phyloP scores from a whole-genome alignment of 2,888 invertebrate species.

The Folsomia manolachei region DNA sequence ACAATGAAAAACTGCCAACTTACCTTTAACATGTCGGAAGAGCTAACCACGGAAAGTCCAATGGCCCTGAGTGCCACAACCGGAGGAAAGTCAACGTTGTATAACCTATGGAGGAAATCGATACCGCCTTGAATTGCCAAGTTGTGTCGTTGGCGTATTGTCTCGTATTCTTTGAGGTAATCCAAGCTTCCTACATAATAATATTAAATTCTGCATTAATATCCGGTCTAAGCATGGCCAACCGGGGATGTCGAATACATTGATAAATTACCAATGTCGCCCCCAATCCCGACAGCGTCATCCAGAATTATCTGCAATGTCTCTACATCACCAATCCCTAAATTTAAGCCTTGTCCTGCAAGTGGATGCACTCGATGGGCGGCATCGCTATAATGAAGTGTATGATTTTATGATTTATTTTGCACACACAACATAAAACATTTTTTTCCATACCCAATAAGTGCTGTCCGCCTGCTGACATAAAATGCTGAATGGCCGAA shows the following conservation, averaged over 20 bases:
- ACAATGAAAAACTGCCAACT: slow-evolving; percentile 24
- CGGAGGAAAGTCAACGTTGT: slow-evolving; percentile 65
- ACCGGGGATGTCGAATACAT: no score
- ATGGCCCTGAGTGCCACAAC: slow-evolving; percentile 75
- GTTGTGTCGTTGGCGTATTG: slow-evolving; percentile 76
- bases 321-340: slow-evolving; percentile 90
- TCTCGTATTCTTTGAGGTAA: slow-evolving; percentile 79
- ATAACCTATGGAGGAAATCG: slow-evolving; percentile 81
- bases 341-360: slow-evolving; percentile 96
- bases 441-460: slow-evolving; percentile 71
- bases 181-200: slow-evolving; percentile 65
- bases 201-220: no score
- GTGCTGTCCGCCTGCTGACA: slow-evolving; percentile 72
- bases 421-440: background rate
- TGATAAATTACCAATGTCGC: slow-evolving; percentile 63
- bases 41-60: slow-evolving; percentile 76
- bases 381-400: slow-evolving; percentile 71
- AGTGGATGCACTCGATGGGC: slow-evolving; percentile 91
- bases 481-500: slow-evolving; percentile 87
- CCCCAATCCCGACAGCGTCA: slow-evolving; percentile 69
- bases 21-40: slow-evolving; percentile 73
- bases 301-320: slow-evolving; percentile 69
- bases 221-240: no score
- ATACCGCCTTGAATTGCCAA: slow-evolving; percentile 83
- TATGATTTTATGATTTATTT: background rate